Percentiles rank a stretch among this genome's conserved stretches.
These are phyloP conservation scores for Xestia rhomboidea DNA, from an alignment of 2,888 invertebrate species.

Conservation along the genomic window DNA sequence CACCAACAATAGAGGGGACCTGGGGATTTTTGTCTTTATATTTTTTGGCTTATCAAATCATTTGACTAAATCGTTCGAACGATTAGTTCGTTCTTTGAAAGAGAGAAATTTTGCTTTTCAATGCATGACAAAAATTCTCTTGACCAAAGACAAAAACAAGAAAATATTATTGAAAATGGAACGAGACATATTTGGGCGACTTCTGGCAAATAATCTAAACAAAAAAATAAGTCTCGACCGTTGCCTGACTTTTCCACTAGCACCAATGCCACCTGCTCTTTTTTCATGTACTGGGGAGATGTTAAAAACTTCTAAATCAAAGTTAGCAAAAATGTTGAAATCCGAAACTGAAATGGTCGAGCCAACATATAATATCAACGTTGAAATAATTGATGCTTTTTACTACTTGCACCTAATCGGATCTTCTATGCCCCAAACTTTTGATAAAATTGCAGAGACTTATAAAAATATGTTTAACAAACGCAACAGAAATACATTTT, in stretches of 20 bases:
- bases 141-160: background rate
- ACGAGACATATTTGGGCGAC: slow-evolving; percentile 11
- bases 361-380: slow-evolving; percentile 2
- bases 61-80: too few relatives aligned
- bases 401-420: slow-evolving; percentile 13
- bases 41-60: too few relatives aligned
- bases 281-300: slow-evolving; percentile 11
- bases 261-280: slow-evolving; percentile 17
- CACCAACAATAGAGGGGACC: too few relatives aligned
- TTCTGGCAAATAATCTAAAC: background rate
- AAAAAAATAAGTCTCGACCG: slow-evolving; percentile 2
- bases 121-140: too few relatives aligned
- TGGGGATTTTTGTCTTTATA: too few relatives aligned
- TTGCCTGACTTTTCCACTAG: slow-evolving; percentile 12
- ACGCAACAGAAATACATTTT: slow-evolving; percentile 56
- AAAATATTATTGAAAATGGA: slow-evolving; percentile 11
- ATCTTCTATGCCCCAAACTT: background rate
- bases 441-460: slow-evolving; percentile 15
- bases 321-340: background rate
- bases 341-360: background rate
- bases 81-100: too few relatives aligned
- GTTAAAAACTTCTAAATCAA: slow-evolving; percentile 13
- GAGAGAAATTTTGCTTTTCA: too few relatives aligned
- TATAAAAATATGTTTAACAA: slow-evolving; percentile 49
- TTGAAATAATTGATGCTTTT: slow-evolving; percentile 20